Percentiles rank a stretch among this genome's conserved stretches.
phyloP scores from a whole-genome alignment of 92 coral and sea anemone genomes.

The Parazoanthus swiftii region DNA sequence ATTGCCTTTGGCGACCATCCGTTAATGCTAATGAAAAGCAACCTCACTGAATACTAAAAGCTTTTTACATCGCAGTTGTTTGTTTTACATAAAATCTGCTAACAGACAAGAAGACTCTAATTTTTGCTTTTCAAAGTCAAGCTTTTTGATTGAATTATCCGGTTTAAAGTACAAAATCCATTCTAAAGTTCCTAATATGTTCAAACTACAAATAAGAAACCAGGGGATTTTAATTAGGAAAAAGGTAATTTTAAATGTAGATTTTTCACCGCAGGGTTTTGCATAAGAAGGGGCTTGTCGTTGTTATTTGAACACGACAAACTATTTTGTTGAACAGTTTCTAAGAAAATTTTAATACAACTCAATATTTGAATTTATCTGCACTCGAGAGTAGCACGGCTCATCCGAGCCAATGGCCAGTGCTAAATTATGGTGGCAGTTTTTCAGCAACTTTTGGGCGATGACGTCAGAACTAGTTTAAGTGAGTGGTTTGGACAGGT shows the following conservation, averaged over 20 bases:
- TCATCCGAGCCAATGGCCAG: not conserved
- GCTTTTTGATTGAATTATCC: not conserved
- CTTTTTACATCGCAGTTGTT: constrained; percentile 6
- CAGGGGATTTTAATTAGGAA: not conserved
- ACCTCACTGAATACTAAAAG: constrained; percentile 25
- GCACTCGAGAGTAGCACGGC: not conserved
- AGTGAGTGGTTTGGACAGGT: not conserved
- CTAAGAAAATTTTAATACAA: not conserved
- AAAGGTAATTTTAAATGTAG: constrained; percentile 20
- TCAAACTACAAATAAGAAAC: not conserved
- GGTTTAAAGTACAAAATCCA: not conserved
- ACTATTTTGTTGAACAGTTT: not conserved
- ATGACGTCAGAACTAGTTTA: constrained; percentile 5
- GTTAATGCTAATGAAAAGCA: constrained; percentile 32
- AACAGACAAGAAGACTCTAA: constrained; percentile 6
- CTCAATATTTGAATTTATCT: not conserved
- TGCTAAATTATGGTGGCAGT: not conserved
- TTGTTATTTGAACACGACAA: not conserved
- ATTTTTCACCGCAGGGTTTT: constrained; percentile 16
- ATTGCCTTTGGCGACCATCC: not conserved
- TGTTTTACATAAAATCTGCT: constrained; percentile 3
- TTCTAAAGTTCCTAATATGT: not conserved
- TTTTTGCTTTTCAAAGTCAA: not conserved
- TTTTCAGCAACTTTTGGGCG: not conserved
- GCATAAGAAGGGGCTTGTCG: not conserved